These are phyloP conservation scores for Oreochromis niloticus DNA, from an alignment of 2,113 vertebrate genomes.

Conservation along the genomic window DNA sequence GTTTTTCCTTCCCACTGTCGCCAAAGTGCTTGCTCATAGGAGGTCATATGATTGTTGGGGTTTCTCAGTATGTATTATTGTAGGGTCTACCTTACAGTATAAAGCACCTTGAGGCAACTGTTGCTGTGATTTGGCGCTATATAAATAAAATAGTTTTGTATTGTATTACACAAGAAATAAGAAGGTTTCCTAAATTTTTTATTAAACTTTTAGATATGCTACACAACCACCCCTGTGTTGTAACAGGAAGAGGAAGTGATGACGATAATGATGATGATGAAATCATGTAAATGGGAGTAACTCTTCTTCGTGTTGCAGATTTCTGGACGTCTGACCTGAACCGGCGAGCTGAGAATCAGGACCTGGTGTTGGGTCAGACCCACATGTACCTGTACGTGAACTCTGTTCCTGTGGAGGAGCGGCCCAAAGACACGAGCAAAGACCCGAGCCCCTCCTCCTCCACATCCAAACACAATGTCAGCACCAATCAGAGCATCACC, in stretches of 20 bases:
- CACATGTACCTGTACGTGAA: constrained; percentile 82
- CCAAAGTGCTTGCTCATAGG: neutral
- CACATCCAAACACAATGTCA: neutral
- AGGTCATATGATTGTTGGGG: neutral
- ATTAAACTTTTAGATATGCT: neutral
- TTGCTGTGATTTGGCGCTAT: neutral
- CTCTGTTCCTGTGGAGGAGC: constrained; percentile 84
- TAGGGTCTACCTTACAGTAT: neutral
- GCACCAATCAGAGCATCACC: neutral
- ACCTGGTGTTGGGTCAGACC: constrained; percentile 17
- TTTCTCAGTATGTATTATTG: neutral
- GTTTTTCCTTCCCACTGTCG: neutral
- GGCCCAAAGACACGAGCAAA: constrained; percentile 8
- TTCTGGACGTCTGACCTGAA: constrained; percentile 88
- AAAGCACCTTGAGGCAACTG: neutral
- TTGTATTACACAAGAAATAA: neutral
- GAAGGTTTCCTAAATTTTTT: neutral
- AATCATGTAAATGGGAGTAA: neutral
- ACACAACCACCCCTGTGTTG: neutral
- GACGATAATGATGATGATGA: neutral
- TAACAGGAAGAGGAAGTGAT: neutral
- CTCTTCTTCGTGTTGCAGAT: constrained; percentile 63
- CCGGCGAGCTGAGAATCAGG: constrained; percentile 20
- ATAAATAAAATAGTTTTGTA: neutral
- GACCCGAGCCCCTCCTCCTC: constrained; percentile 6